Evolutionary conservation across 2,113 vertebrate genomes (phyloP).

Genomic region (Sylvia atricapilla): DNA sequence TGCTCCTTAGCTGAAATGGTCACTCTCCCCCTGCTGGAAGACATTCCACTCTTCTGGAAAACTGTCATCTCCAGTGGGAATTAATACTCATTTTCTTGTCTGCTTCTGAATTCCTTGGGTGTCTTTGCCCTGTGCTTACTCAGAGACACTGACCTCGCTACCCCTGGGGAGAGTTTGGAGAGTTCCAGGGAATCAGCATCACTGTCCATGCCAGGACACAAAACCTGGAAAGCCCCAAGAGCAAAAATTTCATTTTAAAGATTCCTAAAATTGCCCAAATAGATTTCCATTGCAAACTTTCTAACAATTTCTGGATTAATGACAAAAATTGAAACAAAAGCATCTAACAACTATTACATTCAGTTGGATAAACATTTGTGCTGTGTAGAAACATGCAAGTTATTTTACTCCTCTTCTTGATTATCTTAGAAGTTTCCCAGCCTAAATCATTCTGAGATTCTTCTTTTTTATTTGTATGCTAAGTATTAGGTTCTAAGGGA

Average conservation of each 20-base stretch:
- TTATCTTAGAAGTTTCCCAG: background rate
- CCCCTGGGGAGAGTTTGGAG: background rate
- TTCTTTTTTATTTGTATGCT: background rate
- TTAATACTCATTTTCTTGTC: background rate
- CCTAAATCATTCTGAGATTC: background rate
- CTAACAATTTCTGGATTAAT: background rate
- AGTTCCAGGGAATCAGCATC: too few species aligned
- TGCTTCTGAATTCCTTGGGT: background rate
- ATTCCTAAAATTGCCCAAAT: background rate
- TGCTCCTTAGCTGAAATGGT: background rate
- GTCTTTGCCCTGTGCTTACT: background rate
- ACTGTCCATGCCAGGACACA: fast-evolving
- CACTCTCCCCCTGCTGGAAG: background rate
- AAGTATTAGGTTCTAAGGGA: background rate
- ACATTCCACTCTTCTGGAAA: background rate
- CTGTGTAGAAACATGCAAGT: background rate
- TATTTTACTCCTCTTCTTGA: background rate
- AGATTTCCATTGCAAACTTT: background rate
- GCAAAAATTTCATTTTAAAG: background rate
- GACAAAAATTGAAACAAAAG: background rate
- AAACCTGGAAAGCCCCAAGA: background rate
- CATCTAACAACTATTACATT: background rate
- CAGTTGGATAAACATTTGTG: background rate
- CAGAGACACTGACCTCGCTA: background rate
- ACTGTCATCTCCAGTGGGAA: background rate